Conservation (phyloP, 2,797 vertebrate genomes). For the Euthynnus affinis region DNA sequence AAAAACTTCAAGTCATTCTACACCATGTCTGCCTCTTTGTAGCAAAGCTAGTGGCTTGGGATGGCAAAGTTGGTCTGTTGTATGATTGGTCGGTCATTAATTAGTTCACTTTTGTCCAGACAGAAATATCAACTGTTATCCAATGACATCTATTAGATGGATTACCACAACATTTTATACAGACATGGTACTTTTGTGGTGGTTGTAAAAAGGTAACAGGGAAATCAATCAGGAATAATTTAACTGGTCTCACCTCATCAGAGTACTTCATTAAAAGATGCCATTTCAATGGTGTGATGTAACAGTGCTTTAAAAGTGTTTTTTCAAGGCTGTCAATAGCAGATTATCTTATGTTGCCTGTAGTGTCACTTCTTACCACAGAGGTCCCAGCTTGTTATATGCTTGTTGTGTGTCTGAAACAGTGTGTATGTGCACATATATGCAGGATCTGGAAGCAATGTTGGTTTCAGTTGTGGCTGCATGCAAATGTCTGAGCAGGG, state of each 20-base stretch:
- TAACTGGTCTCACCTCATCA: background rate
- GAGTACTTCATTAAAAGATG: background rate
- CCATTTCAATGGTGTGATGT: background rate
- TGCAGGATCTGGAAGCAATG: slow-evolving; percentile 5
- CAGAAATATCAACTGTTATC: background rate
- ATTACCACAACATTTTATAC: too few species aligned
- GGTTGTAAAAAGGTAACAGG: background rate
- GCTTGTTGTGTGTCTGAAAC: background rate
- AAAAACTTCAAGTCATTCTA: too few species aligned
- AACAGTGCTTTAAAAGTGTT: background rate
- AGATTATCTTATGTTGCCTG: background rate
- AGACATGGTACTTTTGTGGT: background rate
- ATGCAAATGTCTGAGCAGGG: slow-evolving; percentile 34
- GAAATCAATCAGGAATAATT: slow-evolving; percentile 22
- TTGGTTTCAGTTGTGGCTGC: background rate
- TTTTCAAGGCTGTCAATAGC: slow-evolving; percentile 1
- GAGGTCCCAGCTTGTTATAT: background rate
- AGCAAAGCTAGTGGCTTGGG: too few species aligned
- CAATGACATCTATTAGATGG: background rate
- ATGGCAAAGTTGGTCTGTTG: too few species aligned
- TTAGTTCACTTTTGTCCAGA: too few species aligned
- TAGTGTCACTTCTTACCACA: background rate
- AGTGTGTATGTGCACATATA: background rate
- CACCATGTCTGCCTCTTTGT: too few species aligned
- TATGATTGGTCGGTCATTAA: too few species aligned